phyloP scores from a whole-genome alignment of 2,113 vertebrate genomes.

The Onychostoma macrolepis region DNA sequence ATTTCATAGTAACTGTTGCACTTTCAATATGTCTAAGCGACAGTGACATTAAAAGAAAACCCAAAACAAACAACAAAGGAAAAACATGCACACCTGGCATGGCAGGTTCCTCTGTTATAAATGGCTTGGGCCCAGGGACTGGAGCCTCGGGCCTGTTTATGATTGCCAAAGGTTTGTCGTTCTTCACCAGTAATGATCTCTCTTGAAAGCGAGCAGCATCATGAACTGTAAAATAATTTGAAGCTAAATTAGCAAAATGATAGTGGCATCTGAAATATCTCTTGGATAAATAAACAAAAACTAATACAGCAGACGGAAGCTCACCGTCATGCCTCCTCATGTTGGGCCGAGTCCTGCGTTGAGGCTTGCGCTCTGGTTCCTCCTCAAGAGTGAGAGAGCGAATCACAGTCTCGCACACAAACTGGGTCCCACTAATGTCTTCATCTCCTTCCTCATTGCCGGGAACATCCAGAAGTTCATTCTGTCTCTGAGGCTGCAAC shows the following conservation, averaged over 20 bases:
- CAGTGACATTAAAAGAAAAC: not conserved
- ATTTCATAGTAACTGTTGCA: not conserved
- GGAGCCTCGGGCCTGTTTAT: constrained; percentile 57
- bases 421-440: constrained; percentile 96
- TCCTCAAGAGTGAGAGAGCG: constrained; percentile 94
- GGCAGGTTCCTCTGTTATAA: constrained; percentile 53
- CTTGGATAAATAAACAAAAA: not conserved
- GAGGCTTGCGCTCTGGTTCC: constrained; percentile 89
- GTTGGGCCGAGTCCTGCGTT: constrained; percentile 70
- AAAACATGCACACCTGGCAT: constrained; percentile 58
- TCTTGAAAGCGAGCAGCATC: constrained; percentile 59
- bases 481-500: constrained; percentile 57
- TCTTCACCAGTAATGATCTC: constrained; percentile 50
- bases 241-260: not conserved
- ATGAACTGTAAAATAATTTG: constrained; percentile 42
- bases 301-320: not conserved
- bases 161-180: constrained; percentile 34
- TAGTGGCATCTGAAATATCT: not conserved
- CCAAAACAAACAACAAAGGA: fast-evolving
- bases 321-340: constrained; percentile 72
- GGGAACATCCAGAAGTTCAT: constrained; percentile 64
- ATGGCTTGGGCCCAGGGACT: constrained; percentile 50
- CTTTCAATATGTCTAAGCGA: not conserved
- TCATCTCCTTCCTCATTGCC: constrained; percentile 86
- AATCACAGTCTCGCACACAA: constrained; percentile 98